Evolutionary conservation across 2,888 invertebrate species (phyloP).

Genomic region (Atherix ibis): DNA sequence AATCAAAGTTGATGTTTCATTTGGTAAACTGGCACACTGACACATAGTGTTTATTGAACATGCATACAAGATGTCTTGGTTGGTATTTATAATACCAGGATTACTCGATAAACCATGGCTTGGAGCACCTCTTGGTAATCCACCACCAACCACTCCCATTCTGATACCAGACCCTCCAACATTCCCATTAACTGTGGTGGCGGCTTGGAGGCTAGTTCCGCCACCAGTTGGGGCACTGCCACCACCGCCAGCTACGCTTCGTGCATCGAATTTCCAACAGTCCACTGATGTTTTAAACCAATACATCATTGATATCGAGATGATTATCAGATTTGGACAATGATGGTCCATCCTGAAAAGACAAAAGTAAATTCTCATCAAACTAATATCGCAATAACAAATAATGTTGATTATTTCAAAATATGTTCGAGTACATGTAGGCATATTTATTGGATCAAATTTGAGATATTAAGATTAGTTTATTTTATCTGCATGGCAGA

Average conservation of each 20-base stretch:
- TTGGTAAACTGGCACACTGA: conserved; percentile 32
- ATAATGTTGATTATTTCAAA: no score
- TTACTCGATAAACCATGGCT: no score
- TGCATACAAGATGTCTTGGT: conserved; percentile 30
- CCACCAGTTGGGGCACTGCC: conserved; percentile 11
- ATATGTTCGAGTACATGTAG: no score
- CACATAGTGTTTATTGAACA: conserved; percentile 33
- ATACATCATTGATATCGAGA: conserved; percentile 28
- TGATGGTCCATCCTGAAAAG: conserved; percentile 21
- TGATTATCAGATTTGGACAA: conserved; percentile 23
- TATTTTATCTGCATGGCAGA: no score
- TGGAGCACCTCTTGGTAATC: no score
- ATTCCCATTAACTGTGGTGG: conserved; percentile 12
- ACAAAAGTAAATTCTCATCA: no score
- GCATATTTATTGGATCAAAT: no score
- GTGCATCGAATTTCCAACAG: conserved; percentile 31
- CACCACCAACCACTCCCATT: conserved; percentile 15
- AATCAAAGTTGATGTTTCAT: conserved; percentile 32
- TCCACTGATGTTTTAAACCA: conserved; percentile 25
- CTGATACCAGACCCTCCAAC: conserved; percentile 14
- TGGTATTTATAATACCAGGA: conserved; percentile 25
- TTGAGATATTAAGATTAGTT: no score
- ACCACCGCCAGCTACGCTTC: conserved; percentile 16
- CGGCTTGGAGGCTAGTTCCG: conserved; percentile 10
- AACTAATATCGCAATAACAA: no score